A percentile compares a stretch with the other conserved stretches of the same genome.
phyloP scores from a whole-genome alignment of 2,888 invertebrate species.

The Charanyca ferruginea region DNA sequence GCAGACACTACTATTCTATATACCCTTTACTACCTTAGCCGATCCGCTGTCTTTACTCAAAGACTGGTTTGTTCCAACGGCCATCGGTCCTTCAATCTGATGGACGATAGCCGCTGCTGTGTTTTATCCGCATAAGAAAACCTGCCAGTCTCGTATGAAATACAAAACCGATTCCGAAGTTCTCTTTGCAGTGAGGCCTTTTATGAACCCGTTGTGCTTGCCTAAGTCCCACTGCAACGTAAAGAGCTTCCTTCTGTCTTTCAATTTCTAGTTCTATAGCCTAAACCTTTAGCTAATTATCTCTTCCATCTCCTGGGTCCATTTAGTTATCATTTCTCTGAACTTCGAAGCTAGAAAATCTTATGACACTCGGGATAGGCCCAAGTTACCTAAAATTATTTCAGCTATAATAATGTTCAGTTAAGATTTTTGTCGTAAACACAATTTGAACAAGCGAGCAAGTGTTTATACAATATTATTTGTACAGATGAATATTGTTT shows the following conservation, averaged over 20 bases:
- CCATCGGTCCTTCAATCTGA: constrained; percentile 24
- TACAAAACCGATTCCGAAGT: background rate
- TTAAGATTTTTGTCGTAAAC: constrained; percentile 37
- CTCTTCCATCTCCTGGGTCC: too few species aligned
- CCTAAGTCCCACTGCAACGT: background rate
- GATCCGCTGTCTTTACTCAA: constrained; percentile 16
- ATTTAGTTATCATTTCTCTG: background rate
- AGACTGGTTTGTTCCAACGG: constrained; percentile 36
- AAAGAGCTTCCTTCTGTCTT: too few species aligned
- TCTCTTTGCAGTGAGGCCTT: background rate
- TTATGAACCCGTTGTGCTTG: background rate
- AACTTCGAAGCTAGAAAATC: background rate
- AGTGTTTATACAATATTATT: constrained; percentile 39
- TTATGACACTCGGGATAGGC: too few species aligned
- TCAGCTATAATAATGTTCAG: background rate
- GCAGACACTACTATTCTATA: too few species aligned
- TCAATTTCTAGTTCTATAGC: too few species aligned
- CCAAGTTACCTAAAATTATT: background rate
- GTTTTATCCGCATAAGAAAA: background rate
- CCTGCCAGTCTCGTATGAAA: background rate
- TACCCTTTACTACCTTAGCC: background rate
- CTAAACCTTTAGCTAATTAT: background rate
- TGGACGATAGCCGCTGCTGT: constrained; percentile 28
- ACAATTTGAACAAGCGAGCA: constrained; percentile 13
- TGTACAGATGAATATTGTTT: constrained; percentile 39